Base-by-base conservation (phyloP, 2,113 vertebrate genomes). In the Corythoichthys intestinalis region DNA sequence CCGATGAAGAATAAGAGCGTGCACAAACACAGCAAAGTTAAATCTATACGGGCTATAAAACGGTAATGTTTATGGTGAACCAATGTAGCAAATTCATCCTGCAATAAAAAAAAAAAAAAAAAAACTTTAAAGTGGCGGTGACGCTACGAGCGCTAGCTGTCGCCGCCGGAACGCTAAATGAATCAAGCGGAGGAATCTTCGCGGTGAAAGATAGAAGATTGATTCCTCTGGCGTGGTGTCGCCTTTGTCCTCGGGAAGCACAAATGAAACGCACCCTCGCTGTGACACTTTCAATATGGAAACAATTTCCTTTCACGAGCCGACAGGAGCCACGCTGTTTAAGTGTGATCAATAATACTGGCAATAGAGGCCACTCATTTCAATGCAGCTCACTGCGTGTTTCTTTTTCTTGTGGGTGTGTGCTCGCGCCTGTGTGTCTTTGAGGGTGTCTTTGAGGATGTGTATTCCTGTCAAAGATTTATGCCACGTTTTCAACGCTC, bases 261-360 rank as follows among this genome's bases (percentile, higher is more conserved):
- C 63, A 80, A 88, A 84, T 85, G 76, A 86, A 87, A 85, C 39
- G 63, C 74, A 77, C 81, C 74, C 81, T 85, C 38, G 65, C 81
- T 78, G 86, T 86, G 88, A 88, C 89, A 91, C 75, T 82, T 89
- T 87, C 86, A 80, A 85, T 87, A 88, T 86, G 78, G 81, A 86
- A 72, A 85, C 88, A 91, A 91, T 91, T 91, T 89, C 85, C 90
- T 88, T 81, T 61, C 84, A 90, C 88, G 89, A 83, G 85, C 74
- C 78, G 34, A 83, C 79, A 79, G 65, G 78, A 86, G 83, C 84
- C 67, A 65, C 78, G 79, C 81, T 85, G 77, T 91, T 90, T 89
- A 87, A 90, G 81, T 83, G 70, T 82, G 75, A 91, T 92, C 89
- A 87, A 89, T 91, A 90, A 80, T 78, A 38, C 78, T 48, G 72